Evolutionary conservation across 2,113 vertebrate genomes (phyloP), one percentile per base, ranked within the genome.

Genomic region (Elgaria multicarinata): DNA sequence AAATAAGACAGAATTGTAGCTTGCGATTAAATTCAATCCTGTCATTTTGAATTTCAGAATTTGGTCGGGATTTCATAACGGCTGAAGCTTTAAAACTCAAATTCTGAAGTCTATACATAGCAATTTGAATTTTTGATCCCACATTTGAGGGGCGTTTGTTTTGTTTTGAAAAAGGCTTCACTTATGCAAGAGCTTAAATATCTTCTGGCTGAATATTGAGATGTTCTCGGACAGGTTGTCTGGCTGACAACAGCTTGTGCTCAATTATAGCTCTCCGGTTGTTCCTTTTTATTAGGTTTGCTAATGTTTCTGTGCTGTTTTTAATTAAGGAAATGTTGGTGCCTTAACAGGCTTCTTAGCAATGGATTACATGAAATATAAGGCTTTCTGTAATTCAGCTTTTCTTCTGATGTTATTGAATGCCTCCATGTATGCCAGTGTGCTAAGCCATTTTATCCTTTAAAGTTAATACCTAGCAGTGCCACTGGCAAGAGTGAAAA

Each of bases 231-330:
- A 89, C 81, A 84, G 81, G 72, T 77, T 76, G 62, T 66, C 42
- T 67, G 18, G 74, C 81, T 89, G 44, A 77, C 82, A 84, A 75
- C 88, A 89, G 82, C 42, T 84, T 89, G 88, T 86, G 91, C 92
- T 94, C 92, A 91, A 87, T 87, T 93, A 92, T 92, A 89, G 89
- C 77, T 90, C 90, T 95, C 92, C 92, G 84, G 90, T 92, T 92
- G 86, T 87, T 92, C 91, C 94, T 92, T 89, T 93, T 74, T 90
- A 95, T 95, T 95, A 91, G 85, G 90, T 92, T 94, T 95, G 90
- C 90, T 94, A 87, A 85, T 90, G 89, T 91, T 95, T 94, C 72
- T 92, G 89, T 94, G 92, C 93, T 94, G 93, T 95, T 95, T 94
- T 96, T 95, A 80, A 95, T 95, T 89, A 95, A 85, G 20, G 71